Evolutionary conservation across 2,888 invertebrate genomes (phyloP), one percentile per base, ranked within the genome.

Genomic region (Drosophila anceps): DNA sequence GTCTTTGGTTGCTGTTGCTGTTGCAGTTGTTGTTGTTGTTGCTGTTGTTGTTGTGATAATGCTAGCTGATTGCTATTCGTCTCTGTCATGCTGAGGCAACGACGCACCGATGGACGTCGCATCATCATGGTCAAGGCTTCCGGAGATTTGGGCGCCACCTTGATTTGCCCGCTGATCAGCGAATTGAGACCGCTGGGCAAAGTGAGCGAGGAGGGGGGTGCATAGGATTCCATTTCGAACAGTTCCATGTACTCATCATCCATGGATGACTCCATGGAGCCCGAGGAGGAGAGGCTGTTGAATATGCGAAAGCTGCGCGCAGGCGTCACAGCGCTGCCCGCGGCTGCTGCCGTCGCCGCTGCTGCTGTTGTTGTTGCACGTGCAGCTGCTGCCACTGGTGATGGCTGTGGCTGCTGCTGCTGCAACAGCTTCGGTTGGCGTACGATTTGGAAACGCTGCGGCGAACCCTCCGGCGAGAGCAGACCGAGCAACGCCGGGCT

Each of bases 171-270:
- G 58, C 94, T 94, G 39, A 96, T 93, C 31, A 96, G 92, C 67
- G 94, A 94, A 68, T 94, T 94, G 53, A 96, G 93, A 69, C 95
- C 94, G 61, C 93, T 93, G 12, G 95, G 95, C 29, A 95, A 90
- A 43, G 92, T 92, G 10, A 88, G 74, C 46, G 91, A 27, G 37
- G 65, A 27, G 24, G 65, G 12, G 8, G 31, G 39, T 7, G 54
- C 90, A 43, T 94, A 88, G 37, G 94, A 92, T 60, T 95, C 95
- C 86, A 95, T 93, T 82, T 95, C 95, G 59, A 95, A 94, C 65
- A 95, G 93, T 55, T 95, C 95, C 89, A 95, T 93, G 53, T 92
- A 92, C 84, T 95, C 95, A 54, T 95, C 95, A 79, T 95, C 95
- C 90, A 95, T 95, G 88, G 94, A 94, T 2, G 95, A 95, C 68